Base-by-base conservation (phyloP, 2,113 vertebrate genomes). In the Perca fluviatilis region DNA sequence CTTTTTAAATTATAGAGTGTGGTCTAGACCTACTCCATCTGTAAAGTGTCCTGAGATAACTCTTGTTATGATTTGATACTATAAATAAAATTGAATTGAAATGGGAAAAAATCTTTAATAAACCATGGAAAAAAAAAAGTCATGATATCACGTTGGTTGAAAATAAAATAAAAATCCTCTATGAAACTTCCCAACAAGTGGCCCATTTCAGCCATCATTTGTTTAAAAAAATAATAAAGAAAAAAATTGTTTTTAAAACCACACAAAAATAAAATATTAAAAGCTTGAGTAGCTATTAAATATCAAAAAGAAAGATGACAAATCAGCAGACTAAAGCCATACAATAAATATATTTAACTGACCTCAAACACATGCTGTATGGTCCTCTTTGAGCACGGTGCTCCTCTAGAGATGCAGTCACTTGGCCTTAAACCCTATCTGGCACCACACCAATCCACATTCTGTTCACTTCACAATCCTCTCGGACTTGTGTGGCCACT, bases 381-480 rank as follows among this genome's bases (percentile, higher is more conserved):
- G 63, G 60, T 79, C 71, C 79, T 86, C 86, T 85, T 83, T 69
- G 58, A 80, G 82, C 61, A 19, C 0, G 1, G 49, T 30, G 54
- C n/a, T 77, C 60, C 72, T 77, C 72, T 63, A 53, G 77, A 68
- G 88, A 77, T 61, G 60, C 51, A 60, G 81, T 91, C 74, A 67
- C 58, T 83, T 90, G 82, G 91, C 82, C 87, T 82, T 77, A 81
- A 86, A 86, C 84, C 70, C 58, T 60, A 70, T 86, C 67, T 65
- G 54, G 87, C 75, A 81, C 73, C 80, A 80, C 62, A 85, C 71
- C 89, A 87, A 93, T 83, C 89, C 83, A 91, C 82, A 90, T 80
- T 81, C 74, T 53, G 64, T 82, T 72, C 74, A 82, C 30, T 9
- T 61, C 66, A 64, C 54, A 73, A 79, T 70, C n/a, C 58, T 58